Conservation (phyloP, 2,113 vertebrate species). For the Anoura caudifer region DNA sequence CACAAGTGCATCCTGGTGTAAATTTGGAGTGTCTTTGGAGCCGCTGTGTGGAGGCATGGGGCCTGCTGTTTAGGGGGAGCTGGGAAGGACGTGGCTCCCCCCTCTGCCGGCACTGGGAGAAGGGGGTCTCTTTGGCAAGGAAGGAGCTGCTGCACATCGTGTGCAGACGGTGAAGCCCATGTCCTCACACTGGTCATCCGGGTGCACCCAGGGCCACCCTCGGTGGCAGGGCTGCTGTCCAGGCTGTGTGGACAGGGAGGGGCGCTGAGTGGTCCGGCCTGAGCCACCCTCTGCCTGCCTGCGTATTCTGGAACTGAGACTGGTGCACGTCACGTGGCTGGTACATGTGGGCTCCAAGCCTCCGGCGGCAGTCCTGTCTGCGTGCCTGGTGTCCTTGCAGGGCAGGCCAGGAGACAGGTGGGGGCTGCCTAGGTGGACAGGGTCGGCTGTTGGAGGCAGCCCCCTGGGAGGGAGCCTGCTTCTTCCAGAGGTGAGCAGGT, state of each 20-base stretch:
- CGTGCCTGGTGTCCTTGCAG: fast-evolving
- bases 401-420: fast-evolving
- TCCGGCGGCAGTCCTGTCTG: too few species aligned
- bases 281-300: background rate
- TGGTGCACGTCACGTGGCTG: fast-evolving
- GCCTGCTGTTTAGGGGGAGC: fast-evolving
- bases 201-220: background rate
- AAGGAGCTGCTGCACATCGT: fast-evolving
- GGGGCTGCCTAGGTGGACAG: background rate
- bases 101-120: background rate
- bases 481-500: background rate
- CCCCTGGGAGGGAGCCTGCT: fast-evolving
- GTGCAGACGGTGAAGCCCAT: fast-evolving
- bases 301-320: fast-evolving
- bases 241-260: background rate
- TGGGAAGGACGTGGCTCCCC: fast-evolving
- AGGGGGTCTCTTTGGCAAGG: fast-evolving
- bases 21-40: background rate
- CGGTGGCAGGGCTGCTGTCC: fast-evolving
- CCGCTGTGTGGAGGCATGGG: fast-evolving
- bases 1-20: fast-evolving
- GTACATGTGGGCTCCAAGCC: fast-evolving
- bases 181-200: fast-evolving
- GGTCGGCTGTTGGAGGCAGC: fast-evolving
- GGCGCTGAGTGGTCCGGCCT: fast-evolving